Evolutionary conservation across 2,113 vertebrate species (phyloP).

Genomic region (Nettapus auritus): DNA sequence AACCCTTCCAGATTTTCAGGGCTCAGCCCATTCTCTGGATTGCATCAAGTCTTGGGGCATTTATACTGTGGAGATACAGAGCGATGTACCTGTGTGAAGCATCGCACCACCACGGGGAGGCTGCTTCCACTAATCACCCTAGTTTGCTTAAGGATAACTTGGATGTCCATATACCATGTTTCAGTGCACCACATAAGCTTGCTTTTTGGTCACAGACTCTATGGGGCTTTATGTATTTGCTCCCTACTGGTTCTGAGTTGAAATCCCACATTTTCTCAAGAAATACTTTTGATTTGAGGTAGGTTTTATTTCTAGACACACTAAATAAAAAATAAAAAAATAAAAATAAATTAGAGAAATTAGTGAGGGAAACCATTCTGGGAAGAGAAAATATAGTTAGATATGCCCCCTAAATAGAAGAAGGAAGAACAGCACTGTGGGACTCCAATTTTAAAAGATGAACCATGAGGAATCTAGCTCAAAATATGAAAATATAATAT

Average conservation of each 20-base stretch:
- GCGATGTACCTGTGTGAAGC: neutral
- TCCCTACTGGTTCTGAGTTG: neutral
- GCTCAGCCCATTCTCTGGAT: neutral
- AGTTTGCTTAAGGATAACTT: neutral
- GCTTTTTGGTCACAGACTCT: neutral
- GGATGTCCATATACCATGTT: neutral
- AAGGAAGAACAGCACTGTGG: neutral
- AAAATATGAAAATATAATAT: conserved; percentile 36
- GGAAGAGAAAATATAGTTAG: neutral
- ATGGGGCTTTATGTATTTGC: neutral
- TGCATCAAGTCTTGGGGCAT: neutral
- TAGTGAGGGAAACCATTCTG: neutral
- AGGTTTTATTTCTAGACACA: neutral
- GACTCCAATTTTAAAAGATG: neutral
- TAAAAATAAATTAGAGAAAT: neutral
- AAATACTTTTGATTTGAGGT: neutral
- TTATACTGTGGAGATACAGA: neutral
- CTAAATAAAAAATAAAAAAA: neutral
- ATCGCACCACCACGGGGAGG: neutral
- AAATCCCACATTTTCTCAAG: neutral
- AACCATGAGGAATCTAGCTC: neutral
- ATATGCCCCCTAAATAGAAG: neutral
- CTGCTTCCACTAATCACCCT: neutral
- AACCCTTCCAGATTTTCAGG: neutral
- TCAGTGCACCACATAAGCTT: neutral